Evolutionary conservation across 2,797 vertebrate species (phyloP).

Genomic region (Heterohyrax brucei): DNA sequence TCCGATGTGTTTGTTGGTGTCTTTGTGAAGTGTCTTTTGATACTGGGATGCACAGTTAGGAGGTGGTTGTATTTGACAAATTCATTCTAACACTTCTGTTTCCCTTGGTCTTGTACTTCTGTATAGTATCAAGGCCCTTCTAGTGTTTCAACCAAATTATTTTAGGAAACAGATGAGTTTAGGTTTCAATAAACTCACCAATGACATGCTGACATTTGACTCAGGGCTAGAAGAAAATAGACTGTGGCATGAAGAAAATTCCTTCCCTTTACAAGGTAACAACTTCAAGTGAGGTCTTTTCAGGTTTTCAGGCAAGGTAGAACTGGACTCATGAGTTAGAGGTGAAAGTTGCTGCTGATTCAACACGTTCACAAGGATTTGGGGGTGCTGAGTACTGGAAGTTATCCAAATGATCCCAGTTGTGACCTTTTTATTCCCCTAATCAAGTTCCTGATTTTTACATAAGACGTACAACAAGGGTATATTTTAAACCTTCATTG

Average conservation of each 20-base stretch:
- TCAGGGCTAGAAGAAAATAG: slow-evolving; percentile 8
- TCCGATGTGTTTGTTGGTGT: not conserved
- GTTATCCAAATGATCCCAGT: not conserved
- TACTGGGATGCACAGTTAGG: not conserved
- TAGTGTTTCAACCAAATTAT: slow-evolving; percentile 1
- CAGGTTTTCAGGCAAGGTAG: not conserved
- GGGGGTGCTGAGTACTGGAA: not conserved
- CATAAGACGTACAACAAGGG: not conserved
- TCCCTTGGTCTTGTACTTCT: slow-evolving; percentile 7
- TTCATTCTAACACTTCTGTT: not conserved
- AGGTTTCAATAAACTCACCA: slow-evolving; percentile 33
- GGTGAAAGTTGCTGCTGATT: not conserved
- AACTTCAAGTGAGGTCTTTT: not conserved
- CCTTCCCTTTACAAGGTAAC: not conserved
- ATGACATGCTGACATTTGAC: not conserved
- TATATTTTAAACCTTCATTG: not conserved
- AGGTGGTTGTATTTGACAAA: not conserved
- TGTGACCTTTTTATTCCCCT: slow-evolving; percentile 39
- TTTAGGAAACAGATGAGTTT: not conserved
- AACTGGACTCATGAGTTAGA: not conserved
- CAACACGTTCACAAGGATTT: not conserved
- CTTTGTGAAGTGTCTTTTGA: slow-evolving; percentile 24
- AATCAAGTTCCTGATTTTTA: slow-evolving; percentile 50
- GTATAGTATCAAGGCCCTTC: not conserved
- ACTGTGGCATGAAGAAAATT: not conserved